Percentiles rank a stretch among this genome's conserved stretches.
phyloP scores from a whole-genome alignment of 2,113 vertebrate genomes.

The Struthidea cinerea region DNA sequence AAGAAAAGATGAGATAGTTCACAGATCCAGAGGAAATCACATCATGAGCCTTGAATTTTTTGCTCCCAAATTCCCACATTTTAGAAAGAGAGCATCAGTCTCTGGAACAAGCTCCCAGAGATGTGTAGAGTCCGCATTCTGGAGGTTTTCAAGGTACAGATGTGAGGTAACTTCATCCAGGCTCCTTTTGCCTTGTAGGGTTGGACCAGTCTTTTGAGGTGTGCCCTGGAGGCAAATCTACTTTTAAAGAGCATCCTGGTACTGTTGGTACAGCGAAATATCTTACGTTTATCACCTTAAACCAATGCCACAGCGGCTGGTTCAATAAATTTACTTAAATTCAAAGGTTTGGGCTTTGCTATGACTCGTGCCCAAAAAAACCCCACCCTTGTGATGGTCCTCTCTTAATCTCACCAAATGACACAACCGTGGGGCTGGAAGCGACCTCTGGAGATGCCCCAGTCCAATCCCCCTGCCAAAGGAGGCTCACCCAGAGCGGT shows the following conservation, averaged over 20 bases:
- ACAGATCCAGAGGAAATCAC: background rate
- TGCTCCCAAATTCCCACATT: background rate
- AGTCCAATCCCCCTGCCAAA: background rate
- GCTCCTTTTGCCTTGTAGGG: background rate
- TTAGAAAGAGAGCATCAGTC: background rate
- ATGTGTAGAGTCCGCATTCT: fast-evolving
- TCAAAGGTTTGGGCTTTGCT: background rate
- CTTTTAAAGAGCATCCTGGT: background rate
- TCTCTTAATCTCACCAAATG: background rate
- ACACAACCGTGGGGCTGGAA: background rate
- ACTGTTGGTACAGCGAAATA: background rate
- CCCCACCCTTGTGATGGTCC: background rate
- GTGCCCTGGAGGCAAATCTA: background rate
- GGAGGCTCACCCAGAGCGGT: background rate
- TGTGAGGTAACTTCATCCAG: background rate
- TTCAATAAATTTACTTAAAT: background rate
- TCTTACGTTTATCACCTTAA: background rate
- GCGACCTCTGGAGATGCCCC: background rate
- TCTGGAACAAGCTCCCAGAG: background rate
- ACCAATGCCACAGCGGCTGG: background rate
- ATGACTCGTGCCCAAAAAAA: background rate
- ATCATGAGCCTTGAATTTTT: background rate
- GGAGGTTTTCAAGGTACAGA: background rate
- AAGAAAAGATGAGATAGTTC: background rate
- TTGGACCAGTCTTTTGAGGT: background rate